Evolutionary conservation across 2,113 vertebrate species (phyloP), one percentile per base, ranked within the genome.

Genomic region (Menidia beryllina): DNA sequence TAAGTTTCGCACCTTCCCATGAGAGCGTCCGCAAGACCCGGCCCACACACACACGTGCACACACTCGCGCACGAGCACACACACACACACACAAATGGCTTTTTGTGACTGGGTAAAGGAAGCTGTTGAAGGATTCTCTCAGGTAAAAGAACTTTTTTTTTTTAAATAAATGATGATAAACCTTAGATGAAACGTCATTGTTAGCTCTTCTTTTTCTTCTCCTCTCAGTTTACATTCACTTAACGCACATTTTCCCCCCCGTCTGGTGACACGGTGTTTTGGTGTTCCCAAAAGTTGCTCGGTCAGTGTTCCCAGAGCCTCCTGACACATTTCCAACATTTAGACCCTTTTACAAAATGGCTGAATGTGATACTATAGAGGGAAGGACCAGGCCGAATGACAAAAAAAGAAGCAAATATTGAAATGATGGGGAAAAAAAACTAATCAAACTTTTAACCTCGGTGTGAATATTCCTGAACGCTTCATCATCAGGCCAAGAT

Each of bases 121-220:
- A 91, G 90, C 83, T 92, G 89, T 91, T 93, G 91, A 93, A 94
- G 90, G 90, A 93, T 92, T 93, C 92, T 94, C 93, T 94, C 93
- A 93, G 93, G 93, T 92, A 93, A 90, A 92, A 89, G 67, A 89
- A 88, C 83, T 87, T 91, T 90, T 91, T 91, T 83, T 83, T 90
- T 91, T 91, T 83, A 82, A 92, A 93, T 93, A 93, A 93, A 92
- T 84, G 76, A 91, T 90, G 86, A 91, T 89, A 86, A 91, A 91
- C 80, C 76, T 86, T 90, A 92, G 90, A 91, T 79, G 75, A 81
- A 92, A 89, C 75, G 48, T 19, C 86, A 85, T 91, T 92, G 90
- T 91, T 89, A 87, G 74, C 82, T 86, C 86, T 83, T 92, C 76
- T 84, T 89, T 91, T 80, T 88, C 90, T 91, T 83, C 77, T 79